Percentiles rank a stretch among this genome's conserved stretches.
Conservation (phyloP, 2,888 invertebrate species). For the Ernsta delagoae region DNA sequence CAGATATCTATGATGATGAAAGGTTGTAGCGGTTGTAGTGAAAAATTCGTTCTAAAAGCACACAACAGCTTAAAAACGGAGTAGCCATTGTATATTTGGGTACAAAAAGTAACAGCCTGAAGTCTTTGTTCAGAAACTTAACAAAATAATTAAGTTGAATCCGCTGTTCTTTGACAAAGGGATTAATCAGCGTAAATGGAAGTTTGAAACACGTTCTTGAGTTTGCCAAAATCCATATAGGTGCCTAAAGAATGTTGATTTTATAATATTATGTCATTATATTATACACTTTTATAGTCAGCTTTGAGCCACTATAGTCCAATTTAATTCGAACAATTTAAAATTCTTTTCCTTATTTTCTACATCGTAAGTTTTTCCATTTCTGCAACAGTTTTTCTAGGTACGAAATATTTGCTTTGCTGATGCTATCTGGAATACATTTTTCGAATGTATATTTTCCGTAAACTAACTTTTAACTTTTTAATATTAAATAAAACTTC, state of each 20-base stretch:
- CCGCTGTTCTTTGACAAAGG: conserved; percentile 21
- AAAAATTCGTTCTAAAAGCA: background rate
- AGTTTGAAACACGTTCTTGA: background rate
- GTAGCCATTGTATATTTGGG: conserved; percentile 3
- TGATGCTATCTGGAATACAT: conserved; percentile 3
- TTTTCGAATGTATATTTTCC: no score
- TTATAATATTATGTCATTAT: background rate
- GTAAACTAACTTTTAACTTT: background rate
- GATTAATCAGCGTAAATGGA: conserved; percentile 1
- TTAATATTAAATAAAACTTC: conserved; percentile 6
- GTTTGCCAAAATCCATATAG: background rate
- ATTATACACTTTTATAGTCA: no score
- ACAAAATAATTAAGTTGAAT: conserved; percentile 27
- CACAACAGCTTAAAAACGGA: background rate
- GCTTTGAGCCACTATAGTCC: no score
- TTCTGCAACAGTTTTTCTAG: conserved; percentile 18
- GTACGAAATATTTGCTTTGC: conserved; percentile 21
- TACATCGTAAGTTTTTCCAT: background rate
- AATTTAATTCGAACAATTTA: no score
- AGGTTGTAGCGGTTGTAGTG: background rate
- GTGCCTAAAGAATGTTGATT: no score
- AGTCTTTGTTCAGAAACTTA: conserved; percentile 20
- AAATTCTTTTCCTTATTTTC: no score
- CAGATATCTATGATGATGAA: no score
- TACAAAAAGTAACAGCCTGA: conserved; percentile 10